Percentiles rank a stretch among this genome's conserved stretches.
These are phyloP conservation scores for Acanthosoma haemorrhoidale DNA, from an alignment of 2,888 invertebrate species.

Conservation along the genomic window DNA sequence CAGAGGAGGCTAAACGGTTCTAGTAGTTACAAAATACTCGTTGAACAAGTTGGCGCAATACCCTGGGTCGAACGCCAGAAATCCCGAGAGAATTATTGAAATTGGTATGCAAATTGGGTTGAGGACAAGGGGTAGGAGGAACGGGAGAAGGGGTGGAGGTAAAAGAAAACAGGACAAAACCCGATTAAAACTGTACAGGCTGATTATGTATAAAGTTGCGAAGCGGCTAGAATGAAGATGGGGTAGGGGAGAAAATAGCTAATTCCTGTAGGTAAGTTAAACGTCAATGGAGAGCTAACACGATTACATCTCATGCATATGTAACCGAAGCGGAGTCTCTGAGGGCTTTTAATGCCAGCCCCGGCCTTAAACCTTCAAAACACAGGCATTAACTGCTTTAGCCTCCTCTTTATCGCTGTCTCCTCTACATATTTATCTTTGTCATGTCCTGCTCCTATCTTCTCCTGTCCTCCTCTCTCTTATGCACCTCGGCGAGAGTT, in stretches of 20 bases:
- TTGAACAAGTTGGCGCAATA: not conserved
- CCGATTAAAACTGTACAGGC: conserved; percentile 9
- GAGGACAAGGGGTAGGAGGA: not conserved
- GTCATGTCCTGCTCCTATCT: not conserved
- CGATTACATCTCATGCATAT: conserved; percentile 30
- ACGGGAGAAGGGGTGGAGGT: not conserved
- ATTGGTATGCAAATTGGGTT: not conserved
- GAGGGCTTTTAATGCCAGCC: conserved; percentile 15
- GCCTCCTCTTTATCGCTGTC: conserved; percentile 15
- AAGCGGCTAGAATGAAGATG: conserved; percentile 14
- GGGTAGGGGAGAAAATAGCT: conserved; percentile 24
- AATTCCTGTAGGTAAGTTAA: conserved; percentile 32
- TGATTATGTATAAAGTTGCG: conserved; percentile 20
- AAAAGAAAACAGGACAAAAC: conserved; percentile 8
- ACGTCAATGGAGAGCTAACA: conserved; percentile 24
- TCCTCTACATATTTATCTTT: conserved; percentile 3
- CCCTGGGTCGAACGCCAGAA: conserved; percentile 2
- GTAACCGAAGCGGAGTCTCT: conserved; percentile 8
- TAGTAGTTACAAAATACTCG: too few relatives aligned
- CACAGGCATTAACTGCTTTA: conserved; percentile 27
- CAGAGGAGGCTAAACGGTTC: too few relatives aligned
- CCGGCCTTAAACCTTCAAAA: conserved; percentile 13
- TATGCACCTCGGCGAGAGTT: too few relatives aligned
- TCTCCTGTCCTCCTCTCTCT: not conserved
- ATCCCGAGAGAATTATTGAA: conserved; percentile 12